Percentiles rank a stretch among this genome's conserved stretches.
phyloP scores from a whole-genome alignment of 2,797 vertebrate genomes.

The Liasis olivaceus region DNA sequence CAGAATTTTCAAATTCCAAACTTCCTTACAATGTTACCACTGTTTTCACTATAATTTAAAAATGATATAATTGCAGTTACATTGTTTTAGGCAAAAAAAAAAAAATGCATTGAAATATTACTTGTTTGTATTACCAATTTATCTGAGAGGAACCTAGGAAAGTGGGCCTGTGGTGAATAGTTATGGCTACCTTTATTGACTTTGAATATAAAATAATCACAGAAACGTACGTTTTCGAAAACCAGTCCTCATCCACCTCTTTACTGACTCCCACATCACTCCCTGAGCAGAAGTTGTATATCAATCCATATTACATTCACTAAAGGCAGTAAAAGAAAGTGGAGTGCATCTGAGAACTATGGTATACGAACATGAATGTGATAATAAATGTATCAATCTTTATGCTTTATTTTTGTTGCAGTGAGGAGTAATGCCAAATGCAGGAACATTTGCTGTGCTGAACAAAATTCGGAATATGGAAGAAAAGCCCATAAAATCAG shows the following conservation, averaged over 20 bases:
- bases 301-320: neutral
- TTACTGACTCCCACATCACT: neutral
- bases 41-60: neutral
- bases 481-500: neutral
- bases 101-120: neutral
- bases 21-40: neutral
- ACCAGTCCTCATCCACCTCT: neutral
- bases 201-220: neutral
- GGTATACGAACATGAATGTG: neutral
- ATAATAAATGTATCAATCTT: neutral
- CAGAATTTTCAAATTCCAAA: neutral
- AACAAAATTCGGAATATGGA: neutral
- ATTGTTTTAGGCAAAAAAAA: neutral
- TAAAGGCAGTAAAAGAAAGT: neutral
- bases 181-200: neutral
- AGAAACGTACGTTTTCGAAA: neutral
- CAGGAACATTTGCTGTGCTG: neutral
- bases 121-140: neutral
- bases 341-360: neutral
- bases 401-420: neutral
- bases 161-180: neutral
- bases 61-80: neutral
- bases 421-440: neutral
- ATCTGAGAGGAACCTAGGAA: too few relatives aligned
- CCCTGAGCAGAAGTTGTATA: neutral